Evolutionary conservation across 2,888 invertebrate genomes (phyloP), one percentile per base, ranked within the genome.

Genomic region (Erebia palarica): DNA sequence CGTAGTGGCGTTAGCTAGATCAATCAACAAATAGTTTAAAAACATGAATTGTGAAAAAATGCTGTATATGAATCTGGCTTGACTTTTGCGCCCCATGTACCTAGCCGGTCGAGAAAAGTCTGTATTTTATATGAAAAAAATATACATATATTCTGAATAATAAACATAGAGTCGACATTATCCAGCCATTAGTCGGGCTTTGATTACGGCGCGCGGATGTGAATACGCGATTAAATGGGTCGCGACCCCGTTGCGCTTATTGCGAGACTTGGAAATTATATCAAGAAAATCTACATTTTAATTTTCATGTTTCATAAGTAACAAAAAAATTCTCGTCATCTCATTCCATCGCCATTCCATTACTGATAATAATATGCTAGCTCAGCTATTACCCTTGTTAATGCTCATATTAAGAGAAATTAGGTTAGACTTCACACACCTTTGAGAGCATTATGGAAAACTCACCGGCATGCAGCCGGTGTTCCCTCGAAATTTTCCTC

Each of bases 221-320:
- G 65, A 65, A 55, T 53, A 65, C 65, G 65, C 65, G 65, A 27
- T 18, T 16, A 47, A 55, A 65, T 55, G 42, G 65, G 65, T 55
- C 65, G 51, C 55, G 65, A 4, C 51, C 65, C 36, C 65, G 65
- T 16, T 65, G n/a, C 42, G 21, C 63, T 49, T 9, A n/a, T n/a
- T 27, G 49, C 21, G 49, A 47, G 47, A n/a, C 60, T 9, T 60
- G 60, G 59, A 44, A 60, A 42, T 42, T 44, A 42, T 60, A 42
- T 60, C 42, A 44, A 42, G 44, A 10, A 36, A 59, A 59, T 36
- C 58, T 16, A 55, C 27, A 27, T 58, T 57, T 57, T 57, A 18
- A 57, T 57, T 58, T 55, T 55, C 10, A 55, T 53, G 9, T 16
- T 53, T n/a, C 51, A 51, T n/a, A n/a, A 51, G 51, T 51, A 1